phyloP scores from a whole-genome alignment of 1,140 invertebrate species.

The Cyclina sinensis region DNA sequence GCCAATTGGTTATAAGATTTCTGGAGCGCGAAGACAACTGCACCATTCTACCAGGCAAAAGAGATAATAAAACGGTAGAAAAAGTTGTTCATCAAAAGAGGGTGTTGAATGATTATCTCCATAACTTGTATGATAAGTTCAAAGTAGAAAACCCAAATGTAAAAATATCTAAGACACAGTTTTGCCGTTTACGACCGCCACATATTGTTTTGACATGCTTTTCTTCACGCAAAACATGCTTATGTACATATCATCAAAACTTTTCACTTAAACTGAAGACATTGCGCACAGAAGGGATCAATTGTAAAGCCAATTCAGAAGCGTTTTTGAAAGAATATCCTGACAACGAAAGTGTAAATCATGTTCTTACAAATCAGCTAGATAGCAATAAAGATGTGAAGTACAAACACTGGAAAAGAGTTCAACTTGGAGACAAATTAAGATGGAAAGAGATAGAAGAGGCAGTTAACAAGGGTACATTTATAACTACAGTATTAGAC shows the following conservation, averaged over 20 bases:
- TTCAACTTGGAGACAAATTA: neutral
- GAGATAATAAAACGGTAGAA: neutral
- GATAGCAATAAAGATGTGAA: neutral
- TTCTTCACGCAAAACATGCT: slow-evolving; percentile 50
- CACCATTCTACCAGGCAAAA: slow-evolving; percentile 52
- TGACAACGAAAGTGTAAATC: neutral
- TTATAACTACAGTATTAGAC: slow-evolving; percentile 33
- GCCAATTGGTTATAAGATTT: too few species aligned
- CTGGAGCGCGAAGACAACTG: slow-evolving; percentile 63
- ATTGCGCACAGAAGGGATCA: slow-evolving; percentile 4
- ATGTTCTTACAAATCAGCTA: neutral
- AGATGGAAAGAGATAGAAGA: slow-evolving; percentile 50
- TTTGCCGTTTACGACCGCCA: slow-evolving; percentile 29
- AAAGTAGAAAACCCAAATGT: slow-evolving; percentile 36
- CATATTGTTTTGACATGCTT: slow-evolving; percentile 37
- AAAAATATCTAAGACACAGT: slow-evolving; percentile 46
- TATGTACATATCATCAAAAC: slow-evolving; percentile 62
- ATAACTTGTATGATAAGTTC: slow-evolving; percentile 61
- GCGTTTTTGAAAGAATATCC: neutral
- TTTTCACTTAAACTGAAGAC: slow-evolving; percentile 51
- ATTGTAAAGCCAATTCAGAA: slow-evolving; percentile 51
- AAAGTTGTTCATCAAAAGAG: slow-evolving; percentile 40
- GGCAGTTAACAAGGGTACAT: slow-evolving; percentile 8
- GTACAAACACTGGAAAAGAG: slow-evolving; percentile 44
- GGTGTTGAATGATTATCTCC: slow-evolving; percentile 49